Conservation (phyloP, 2,888 invertebrate species). For the Athrips mouffetella region DNA sequence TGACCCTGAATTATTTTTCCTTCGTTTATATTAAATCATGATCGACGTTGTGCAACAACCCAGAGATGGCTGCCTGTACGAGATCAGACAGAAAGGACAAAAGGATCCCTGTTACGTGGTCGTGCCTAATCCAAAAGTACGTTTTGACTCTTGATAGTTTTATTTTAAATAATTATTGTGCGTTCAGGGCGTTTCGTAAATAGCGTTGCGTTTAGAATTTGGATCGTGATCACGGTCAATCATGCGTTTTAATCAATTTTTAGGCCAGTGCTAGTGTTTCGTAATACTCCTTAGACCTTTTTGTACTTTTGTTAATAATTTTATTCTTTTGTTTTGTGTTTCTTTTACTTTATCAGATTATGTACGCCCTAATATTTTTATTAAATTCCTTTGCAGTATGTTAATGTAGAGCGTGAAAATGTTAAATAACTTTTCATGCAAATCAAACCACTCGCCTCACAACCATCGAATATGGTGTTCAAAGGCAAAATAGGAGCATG, state of each 20-base stretch:
- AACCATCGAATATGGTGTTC: no score
- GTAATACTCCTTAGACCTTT: slow-evolving; percentile 11
- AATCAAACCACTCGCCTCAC: no score
- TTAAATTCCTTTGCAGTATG: no score
- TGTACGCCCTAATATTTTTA: slow-evolving; percentile 2
- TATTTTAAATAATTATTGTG: slow-evolving; percentile 1
- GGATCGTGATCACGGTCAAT: slow-evolving; percentile 18
- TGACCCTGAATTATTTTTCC: slow-evolving; percentile 37
- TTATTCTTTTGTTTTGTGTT: neutral
- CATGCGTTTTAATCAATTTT: slow-evolving; percentile 22
- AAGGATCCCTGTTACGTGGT: slow-evolving; percentile 83
- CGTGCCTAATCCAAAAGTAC: slow-evolving; percentile 83
- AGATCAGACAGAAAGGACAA: slow-evolving; percentile 82
- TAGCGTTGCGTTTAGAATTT: slow-evolving; percentile 14
- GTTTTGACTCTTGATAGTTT: slow-evolving; percentile 37
- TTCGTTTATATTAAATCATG: slow-evolving; percentile 46
- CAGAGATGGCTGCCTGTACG: slow-evolving; percentile 80
- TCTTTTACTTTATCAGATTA: neutral
- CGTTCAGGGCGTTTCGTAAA: slow-evolving; percentile 17
- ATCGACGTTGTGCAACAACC: slow-evolving; percentile 66
- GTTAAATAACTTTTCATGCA: no score
- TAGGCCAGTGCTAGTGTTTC: slow-evolving; percentile 8
- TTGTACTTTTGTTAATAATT: neutral
- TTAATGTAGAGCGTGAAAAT: no score
- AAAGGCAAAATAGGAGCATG: no score